phyloP scores from a whole-genome alignment of 2,888 invertebrate genomes.

The Thymelicus acteon region DNA sequence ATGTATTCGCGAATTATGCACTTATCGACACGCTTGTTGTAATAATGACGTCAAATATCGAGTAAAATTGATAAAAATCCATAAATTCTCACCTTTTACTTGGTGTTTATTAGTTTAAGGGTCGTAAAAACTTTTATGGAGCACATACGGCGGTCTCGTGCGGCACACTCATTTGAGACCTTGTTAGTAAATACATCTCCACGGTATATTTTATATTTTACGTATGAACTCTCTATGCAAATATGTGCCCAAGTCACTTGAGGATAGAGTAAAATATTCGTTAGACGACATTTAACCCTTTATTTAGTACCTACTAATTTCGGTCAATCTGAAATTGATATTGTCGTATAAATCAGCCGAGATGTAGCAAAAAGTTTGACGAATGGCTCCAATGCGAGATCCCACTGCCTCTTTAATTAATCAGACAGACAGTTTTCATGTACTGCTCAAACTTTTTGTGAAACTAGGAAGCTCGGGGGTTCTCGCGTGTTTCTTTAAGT shows the following conservation, averaged over 20 bases:
- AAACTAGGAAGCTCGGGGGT: slow-evolving; percentile 13
- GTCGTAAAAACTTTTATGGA: slow-evolving; percentile 35
- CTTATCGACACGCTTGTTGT: not conserved
- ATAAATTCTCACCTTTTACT: slow-evolving; percentile 34
- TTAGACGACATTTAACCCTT: slow-evolving; percentile 14
- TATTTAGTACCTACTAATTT: slow-evolving; percentile 15
- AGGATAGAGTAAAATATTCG: not conserved
- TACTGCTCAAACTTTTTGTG: slow-evolving; percentile 25
- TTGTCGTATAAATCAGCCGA: slow-evolving; percentile 30
- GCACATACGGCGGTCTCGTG: slow-evolving; percentile 30
- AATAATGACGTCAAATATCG: slow-evolving; percentile 16
- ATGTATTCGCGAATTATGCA: slow-evolving; percentile 1
- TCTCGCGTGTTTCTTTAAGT: slow-evolving; percentile 32
- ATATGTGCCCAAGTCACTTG: not conserved
- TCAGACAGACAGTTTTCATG: slow-evolving; percentile 28
- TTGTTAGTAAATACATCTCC: slow-evolving; percentile 26
- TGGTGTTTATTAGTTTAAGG: slow-evolving; percentile 36
- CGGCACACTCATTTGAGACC: slow-evolving; percentile 9
- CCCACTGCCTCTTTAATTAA: slow-evolving; percentile 16
- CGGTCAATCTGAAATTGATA: slow-evolving; percentile 27
- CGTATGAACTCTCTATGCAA: not conserved
- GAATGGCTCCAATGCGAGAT: slow-evolving; percentile 5
- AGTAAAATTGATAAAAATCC: slow-evolving; percentile 28
- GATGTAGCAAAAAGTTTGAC: slow-evolving; percentile 28
- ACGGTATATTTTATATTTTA: slow-evolving; percentile 1